Conservation (phyloP, 2,113 vertebrate species). For the Caranx melampygus region DNA sequence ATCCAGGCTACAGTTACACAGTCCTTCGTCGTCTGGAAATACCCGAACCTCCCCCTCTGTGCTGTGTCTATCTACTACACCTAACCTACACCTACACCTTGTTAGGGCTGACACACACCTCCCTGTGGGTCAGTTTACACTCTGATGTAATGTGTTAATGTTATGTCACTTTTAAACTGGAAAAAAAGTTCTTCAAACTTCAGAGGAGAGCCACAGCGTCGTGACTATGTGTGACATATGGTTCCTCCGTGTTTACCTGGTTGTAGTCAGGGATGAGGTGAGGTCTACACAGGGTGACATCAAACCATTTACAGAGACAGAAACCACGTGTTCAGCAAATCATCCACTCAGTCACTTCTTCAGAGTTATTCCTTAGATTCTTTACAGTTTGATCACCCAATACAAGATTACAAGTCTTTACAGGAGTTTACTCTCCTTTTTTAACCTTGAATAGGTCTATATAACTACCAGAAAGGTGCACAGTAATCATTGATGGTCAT, state of each 20-base stretch:
- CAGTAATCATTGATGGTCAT: background rate
- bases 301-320: background rate
- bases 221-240: background rate
- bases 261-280: background rate
- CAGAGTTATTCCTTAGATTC: background rate
- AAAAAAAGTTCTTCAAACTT: background rate
- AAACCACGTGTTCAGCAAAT: background rate
- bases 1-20: background rate
- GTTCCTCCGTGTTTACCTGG: background rate
- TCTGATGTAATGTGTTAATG: background rate
- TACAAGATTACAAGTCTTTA: background rate
- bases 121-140: background rate
- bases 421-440: background rate
- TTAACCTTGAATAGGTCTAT: background rate
- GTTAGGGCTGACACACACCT: background rate
- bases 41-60: rapidly evolving
- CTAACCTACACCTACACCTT: background rate
- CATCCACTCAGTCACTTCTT: background rate
- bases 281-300: background rate
- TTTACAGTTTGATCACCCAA: background rate
- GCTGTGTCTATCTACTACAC: background rate
- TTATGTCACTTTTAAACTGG: background rate
- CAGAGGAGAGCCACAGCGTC: background rate
- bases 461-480: background rate
- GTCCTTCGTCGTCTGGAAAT: rapidly evolving